A percentile compares a stretch with the other conserved stretches of the same genome.
Conservation (phyloP, 1,140 invertebrate genomes). For the Leucophenga varia region DNA sequence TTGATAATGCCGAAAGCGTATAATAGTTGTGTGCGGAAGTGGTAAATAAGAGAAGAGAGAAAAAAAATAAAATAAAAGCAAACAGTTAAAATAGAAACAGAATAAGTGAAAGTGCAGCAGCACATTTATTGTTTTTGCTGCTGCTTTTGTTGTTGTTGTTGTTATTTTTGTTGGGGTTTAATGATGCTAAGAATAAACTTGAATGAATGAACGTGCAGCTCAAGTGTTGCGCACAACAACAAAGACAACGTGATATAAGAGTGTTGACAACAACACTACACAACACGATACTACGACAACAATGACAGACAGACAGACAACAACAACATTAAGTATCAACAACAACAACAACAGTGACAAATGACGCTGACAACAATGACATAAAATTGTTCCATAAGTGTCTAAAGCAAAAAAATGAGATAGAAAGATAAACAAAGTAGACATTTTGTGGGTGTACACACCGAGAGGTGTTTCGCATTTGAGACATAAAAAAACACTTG, state of each 20-base stretch:
- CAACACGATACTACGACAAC: conserved; percentile 24
- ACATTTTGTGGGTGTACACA: too few relatives aligned
- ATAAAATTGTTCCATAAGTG: too few relatives aligned
- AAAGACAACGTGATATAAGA: background rate
- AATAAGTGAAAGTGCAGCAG: too few relatives aligned
- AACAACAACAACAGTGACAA: conserved; percentile 37
- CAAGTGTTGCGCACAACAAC: background rate
- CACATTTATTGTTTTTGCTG: too few relatives aligned
- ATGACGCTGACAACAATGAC: conserved; percentile 38
- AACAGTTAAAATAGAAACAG: too few relatives aligned
- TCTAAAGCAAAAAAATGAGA: too few relatives aligned
- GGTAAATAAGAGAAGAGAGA: too few relatives aligned
- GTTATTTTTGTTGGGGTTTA: conserved; percentile 22
- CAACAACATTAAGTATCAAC: too few relatives aligned
- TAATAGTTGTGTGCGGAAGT: conserved; percentile 47
- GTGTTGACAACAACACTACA: conserved; percentile 18
- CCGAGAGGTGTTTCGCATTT: too few relatives aligned
- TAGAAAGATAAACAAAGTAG: too few relatives aligned
- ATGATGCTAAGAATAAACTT: conserved; percentile 52
- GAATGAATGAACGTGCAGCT: conserved; percentile 1
- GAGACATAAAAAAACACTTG: too few relatives aligned
- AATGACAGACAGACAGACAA: conserved; percentile 10
- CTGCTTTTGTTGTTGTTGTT: conserved; percentile 4
- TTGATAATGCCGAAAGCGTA: background rate
- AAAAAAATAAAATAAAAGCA: too few relatives aligned